phyloP scores from a whole-genome alignment of 2,888 invertebrate genomes.

The Meteorus cinctellus region DNA sequence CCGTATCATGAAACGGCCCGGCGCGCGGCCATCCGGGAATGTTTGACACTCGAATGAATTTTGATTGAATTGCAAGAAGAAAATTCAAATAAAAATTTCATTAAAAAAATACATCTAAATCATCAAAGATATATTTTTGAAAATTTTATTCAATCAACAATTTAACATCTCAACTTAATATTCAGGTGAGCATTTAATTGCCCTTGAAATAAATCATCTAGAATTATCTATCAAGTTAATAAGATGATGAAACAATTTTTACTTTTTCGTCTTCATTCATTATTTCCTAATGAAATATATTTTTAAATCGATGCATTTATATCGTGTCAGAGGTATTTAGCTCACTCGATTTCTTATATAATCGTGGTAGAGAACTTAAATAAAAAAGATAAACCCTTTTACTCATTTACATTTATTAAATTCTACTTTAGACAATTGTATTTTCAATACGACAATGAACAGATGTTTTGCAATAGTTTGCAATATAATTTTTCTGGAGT shows the following conservation, averaged over 20 bases:
- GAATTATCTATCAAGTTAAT: neutral
- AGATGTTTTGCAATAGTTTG: too few species aligned
- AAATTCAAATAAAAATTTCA: neutral
- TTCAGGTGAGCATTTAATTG: constrained; percentile 11
- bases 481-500: too few species aligned
- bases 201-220: neutral
- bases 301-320: neutral
- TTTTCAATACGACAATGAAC: neutral
- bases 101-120: neutral
- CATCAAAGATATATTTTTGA: neutral
- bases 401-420: neutral
- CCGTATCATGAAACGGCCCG: constrained; percentile 69
- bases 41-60: constrained; percentile 4
- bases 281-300: neutral
- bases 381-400: neutral
- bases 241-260: neutral
- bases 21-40: constrained; percentile 65
- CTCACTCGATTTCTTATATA: constrained; percentile 3
- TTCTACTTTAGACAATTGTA: neutral
- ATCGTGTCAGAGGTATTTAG: neutral
- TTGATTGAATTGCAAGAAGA: neutral
- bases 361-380: neutral
- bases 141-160: neutral
- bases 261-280: neutral
- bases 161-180: neutral